These are phyloP conservation scores for Falco berigora DNA, from an alignment of 2,797 vertebrate genomes.

Conservation along the genomic window DNA sequence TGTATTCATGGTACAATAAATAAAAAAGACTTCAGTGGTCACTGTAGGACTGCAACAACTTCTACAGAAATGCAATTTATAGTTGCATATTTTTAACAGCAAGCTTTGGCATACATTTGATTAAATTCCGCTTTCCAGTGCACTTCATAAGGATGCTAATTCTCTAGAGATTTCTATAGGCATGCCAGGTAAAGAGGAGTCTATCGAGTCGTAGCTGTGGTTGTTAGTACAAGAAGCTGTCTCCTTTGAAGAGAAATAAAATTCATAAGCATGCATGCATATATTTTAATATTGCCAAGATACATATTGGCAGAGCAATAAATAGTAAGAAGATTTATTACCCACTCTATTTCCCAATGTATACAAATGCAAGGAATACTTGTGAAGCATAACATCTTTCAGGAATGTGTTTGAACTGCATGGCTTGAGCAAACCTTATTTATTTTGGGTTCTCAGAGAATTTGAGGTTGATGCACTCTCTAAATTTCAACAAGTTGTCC, in stretches of 20 bases:
- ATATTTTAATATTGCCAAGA: slow-evolving; percentile 63
- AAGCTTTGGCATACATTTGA: slow-evolving; percentile 49
- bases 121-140: slow-evolving; percentile 64
- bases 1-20: slow-evolving; percentile 60
- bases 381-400: background rate
- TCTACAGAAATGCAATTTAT: slow-evolving; percentile 63
- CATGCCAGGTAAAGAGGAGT: slow-evolving; percentile 58
- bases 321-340: slow-evolving; percentile 55
- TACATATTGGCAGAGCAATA: slow-evolving; percentile 58
- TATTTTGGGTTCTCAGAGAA: background rate
- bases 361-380: slow-evolving; percentile 20
- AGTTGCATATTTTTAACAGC: slow-evolving; percentile 59
- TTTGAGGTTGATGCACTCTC: background rate
- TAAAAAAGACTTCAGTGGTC: slow-evolving; percentile 47
- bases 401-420: background rate
- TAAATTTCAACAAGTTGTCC: background rate
- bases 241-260: slow-evolving; percentile 66
- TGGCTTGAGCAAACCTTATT: background rate
- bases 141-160: slow-evolving; percentile 69
- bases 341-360: slow-evolving; percentile 21
- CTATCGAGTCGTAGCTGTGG: slow-evolving; percentile 44
- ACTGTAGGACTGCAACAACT: slow-evolving; percentile 47
- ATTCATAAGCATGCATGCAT: slow-evolving; percentile 56
- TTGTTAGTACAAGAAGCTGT: slow-evolving; percentile 38
- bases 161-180: slow-evolving; percentile 57